These are phyloP conservation scores for Aphaenogaster floridana DNA, from an alignment of 1,140 invertebrate species.

Conservation along the genomic window DNA sequence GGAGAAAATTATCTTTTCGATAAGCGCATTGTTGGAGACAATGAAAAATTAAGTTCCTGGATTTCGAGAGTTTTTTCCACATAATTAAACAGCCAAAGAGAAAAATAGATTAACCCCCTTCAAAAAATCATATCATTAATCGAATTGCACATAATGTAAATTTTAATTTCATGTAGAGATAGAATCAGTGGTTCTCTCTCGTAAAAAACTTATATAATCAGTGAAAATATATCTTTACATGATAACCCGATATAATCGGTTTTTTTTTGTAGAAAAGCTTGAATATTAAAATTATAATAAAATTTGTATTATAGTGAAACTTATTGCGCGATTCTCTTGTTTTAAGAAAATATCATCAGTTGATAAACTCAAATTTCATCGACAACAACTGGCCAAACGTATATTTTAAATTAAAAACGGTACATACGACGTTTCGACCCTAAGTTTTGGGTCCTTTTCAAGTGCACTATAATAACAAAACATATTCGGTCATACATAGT, in stretches of 20 bases:
- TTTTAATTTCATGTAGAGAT: background rate
- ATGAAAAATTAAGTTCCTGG: constrained; percentile 15
- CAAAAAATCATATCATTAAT: constrained; percentile 1
- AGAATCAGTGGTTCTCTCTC: background rate
- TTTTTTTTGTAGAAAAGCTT: background rate
- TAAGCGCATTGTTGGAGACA: background rate
- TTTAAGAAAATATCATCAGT: background rate
- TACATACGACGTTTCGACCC: too few relatives aligned
- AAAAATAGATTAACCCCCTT: background rate
- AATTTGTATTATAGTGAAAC: background rate
- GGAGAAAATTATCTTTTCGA: background rate
- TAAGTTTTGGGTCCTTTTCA: too few relatives aligned
- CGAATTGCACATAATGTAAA: background rate
- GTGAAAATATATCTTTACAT: background rate
- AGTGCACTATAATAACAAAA: too few relatives aligned
- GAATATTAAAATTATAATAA: background rate
- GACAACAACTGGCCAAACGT: too few relatives aligned
- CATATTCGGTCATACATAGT: too few relatives aligned
- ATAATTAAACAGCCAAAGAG: background rate
- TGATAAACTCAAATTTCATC: too few relatives aligned
- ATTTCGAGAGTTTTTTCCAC: background rate
- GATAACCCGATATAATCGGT: background rate
- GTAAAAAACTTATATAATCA: background rate
- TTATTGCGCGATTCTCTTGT: background rate
- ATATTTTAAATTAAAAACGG: too few relatives aligned